These are phyloP conservation scores for Cephus runcator DNA, from an alignment of 2,888 invertebrate genomes.

Conservation along the genomic window DNA sequence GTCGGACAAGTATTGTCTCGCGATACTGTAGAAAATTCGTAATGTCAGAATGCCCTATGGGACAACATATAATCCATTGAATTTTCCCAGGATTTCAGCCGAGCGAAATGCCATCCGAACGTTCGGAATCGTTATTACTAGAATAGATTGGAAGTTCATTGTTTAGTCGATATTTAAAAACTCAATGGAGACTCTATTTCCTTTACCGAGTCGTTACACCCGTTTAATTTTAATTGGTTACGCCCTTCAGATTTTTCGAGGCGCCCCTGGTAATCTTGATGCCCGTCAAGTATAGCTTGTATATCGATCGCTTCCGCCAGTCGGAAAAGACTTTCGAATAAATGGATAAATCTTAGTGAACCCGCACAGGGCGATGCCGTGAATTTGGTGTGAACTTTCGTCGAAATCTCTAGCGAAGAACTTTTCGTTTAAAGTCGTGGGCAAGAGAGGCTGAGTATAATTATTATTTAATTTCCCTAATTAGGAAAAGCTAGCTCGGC, in stretches of 20 bases:
- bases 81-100: slow-evolving; percentile 22
- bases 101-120: slow-evolving; percentile 43
- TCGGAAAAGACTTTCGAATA: neutral
- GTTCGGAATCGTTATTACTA: slow-evolving; percentile 44
- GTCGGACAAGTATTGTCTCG: slow-evolving; percentile 12
- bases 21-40: neutral
- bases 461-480: slow-evolving; percentile 13
- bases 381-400: too few species aligned
- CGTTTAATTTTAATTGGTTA: neutral
- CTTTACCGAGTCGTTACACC: neutral
- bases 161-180: slow-evolving; percentile 15
- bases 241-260: neutral
- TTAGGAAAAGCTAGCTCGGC: slow-evolving; percentile 36
- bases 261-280: neutral
- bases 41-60: neutral
- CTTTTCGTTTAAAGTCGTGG: neutral
- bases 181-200: slow-evolving; percentile 2
- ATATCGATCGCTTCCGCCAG: neutral
- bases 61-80: slow-evolving; percentile 33
- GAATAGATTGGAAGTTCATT: slow-evolving; percentile 42
- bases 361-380: too few species aligned
- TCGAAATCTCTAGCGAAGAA: neutral
- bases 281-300: neutral
- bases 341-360: neutral
- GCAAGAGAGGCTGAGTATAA: neutral